phyloP scores from a whole-genome alignment of 2,797 vertebrate genomes.

The Catamblyrhynchus diadema region DNA sequence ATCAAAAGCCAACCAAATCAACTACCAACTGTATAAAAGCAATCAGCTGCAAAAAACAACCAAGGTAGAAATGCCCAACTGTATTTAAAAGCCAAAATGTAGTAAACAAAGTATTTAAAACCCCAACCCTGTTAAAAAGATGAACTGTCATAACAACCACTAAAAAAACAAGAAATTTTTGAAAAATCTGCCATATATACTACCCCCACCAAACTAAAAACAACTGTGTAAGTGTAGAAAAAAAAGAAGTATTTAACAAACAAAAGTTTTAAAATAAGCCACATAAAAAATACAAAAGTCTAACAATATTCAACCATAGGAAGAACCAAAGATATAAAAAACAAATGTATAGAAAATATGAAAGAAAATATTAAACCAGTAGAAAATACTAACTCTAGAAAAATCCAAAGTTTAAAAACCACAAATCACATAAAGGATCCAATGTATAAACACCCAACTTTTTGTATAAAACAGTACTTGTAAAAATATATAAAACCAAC shows the following conservation, averaged over 20 bases:
- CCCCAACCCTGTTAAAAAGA: background rate
- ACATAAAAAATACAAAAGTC: background rate
- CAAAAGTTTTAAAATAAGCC: background rate
- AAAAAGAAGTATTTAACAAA: background rate
- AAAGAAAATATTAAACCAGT: background rate
- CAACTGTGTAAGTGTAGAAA: background rate
- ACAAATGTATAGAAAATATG: background rate
- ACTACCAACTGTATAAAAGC: background rate
- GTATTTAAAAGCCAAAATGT: background rate
- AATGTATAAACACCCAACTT: fast-evolving
- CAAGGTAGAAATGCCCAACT: background rate
- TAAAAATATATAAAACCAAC: background rate
- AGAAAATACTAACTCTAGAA: background rate
- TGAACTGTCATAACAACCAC: background rate
- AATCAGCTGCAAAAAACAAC: background rate
- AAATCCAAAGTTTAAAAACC: background rate
- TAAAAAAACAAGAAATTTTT: background rate
- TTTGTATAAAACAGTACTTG: background rate
- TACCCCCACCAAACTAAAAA: background rate
- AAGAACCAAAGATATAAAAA: background rate
- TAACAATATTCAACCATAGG: background rate
- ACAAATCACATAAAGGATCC: background rate
- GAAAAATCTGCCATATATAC: fast-evolving
- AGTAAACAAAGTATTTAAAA: background rate
- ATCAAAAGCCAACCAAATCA: background rate